Evolutionary conservation across 1,140 invertebrate genomes (phyloP).

Genomic region (Drosophila biarmipes): DNA sequence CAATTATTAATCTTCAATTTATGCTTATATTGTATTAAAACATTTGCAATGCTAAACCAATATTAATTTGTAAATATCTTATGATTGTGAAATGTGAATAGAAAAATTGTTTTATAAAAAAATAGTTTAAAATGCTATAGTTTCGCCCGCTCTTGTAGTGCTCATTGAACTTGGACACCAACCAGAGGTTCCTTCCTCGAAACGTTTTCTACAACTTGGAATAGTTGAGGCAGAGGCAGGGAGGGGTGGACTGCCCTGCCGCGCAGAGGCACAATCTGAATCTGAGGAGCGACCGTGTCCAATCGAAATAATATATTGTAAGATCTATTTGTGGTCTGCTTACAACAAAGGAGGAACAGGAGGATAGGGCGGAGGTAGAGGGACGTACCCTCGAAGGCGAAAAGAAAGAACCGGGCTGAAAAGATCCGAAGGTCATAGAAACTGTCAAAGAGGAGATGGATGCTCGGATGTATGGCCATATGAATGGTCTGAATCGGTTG

Average conservation of each 20-base stretch:
- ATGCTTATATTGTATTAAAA: no score
- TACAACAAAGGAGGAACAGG: slow-evolving; percentile 30
- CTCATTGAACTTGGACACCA: slow-evolving; percentile 46
- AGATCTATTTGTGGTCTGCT: slow-evolving; percentile 58
- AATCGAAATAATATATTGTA: slow-evolving; percentile 59
- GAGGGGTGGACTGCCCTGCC: not conserved
- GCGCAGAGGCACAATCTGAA: not conserved
- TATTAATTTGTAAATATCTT: no score
- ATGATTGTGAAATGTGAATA: no score
- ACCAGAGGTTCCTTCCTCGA: slow-evolving; percentile 16
- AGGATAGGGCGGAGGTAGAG: slow-evolving; percentile 2
- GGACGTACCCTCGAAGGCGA: slow-evolving; percentile 19
- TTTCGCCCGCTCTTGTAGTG: slow-evolving; percentile 10
- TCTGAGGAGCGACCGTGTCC: slow-evolving; percentile 42
- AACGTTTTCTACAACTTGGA: slow-evolving; percentile 32
- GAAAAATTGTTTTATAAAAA: no score
- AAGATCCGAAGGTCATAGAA: slow-evolving; percentile 62
- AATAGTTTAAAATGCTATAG: slow-evolving; percentile 9
- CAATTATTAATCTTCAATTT: no score
- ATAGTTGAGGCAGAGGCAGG: slow-evolving; percentile 6
- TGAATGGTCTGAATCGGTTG: slow-evolving; percentile 50
- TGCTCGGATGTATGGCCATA: slow-evolving; percentile 33
- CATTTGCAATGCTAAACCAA: no score
- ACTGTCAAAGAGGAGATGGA: slow-evolving; percentile 51
- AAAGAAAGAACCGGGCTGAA: slow-evolving; percentile 29